Conservation (phyloP, 2,113 vertebrate genomes). For the Nettapus auritus region DNA sequence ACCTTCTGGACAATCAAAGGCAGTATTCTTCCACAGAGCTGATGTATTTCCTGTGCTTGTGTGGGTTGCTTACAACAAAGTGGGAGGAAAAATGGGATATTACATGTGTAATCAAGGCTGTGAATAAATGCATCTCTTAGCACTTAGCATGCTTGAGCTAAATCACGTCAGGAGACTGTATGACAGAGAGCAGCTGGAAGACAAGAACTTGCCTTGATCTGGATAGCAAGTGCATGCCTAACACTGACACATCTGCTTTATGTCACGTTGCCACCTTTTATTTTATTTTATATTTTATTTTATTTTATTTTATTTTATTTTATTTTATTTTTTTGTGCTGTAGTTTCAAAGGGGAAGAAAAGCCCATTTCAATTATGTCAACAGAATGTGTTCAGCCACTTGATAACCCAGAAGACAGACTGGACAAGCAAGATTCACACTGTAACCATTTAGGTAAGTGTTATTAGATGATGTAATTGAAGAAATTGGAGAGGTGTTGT, state of each 20-base stretch:
- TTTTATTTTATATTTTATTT: too few relatives aligned
- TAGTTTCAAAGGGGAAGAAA: conserved; percentile 16
- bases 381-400: conserved; percentile 82
- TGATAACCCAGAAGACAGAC: conserved; percentile 82
- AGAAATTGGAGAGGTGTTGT: conserved; percentile 1
- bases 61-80: neutral
- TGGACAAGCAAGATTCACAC: conserved; percentile 76
- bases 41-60: accelerated
- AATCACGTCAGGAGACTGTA: neutral
- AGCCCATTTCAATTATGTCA: conserved; percentile 77
- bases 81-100: neutral
- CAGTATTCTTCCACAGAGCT: neutral
- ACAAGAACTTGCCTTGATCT: neutral
- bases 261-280: neutral
- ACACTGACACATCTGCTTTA: neutral
- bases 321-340: neutral
- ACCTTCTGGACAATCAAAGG: neutral
- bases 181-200: neutral
- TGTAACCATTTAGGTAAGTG: conserved; percentile 80
- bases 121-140: neutral
- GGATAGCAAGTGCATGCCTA: neutral
- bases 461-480: conserved; percentile 17
- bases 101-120: neutral
- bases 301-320: neutral
- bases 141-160: accelerated